phyloP scores from a whole-genome alignment of 2,888 invertebrate genomes.

The Drosophila kuntzei region DNA sequence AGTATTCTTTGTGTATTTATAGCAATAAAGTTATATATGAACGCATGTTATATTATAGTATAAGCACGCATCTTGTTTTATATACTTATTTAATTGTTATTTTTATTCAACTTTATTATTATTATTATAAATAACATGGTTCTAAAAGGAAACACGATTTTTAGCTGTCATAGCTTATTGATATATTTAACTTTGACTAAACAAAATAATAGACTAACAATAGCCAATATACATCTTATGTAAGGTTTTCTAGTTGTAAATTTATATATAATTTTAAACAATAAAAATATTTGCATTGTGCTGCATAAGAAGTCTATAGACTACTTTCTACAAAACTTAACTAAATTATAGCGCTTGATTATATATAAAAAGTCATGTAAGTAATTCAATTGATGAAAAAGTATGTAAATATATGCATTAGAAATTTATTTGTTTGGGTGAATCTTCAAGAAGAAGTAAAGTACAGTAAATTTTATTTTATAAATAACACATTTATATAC shows the following conservation, averaged over 20 bases:
- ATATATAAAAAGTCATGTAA: slow-evolving; percentile 8
- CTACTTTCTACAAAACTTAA: not conserved
- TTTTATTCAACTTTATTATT: not conserved
- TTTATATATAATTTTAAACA: not conserved
- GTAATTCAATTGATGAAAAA: not conserved
- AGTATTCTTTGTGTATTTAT: slow-evolving; percentile 7
- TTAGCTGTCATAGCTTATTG: not conserved
- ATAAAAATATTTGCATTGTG: slow-evolving; percentile 1
- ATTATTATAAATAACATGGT: slow-evolving; percentile 3
- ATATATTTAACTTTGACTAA: not conserved
- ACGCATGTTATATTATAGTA: slow-evolving; percentile 5
- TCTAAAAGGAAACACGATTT: not conserved
- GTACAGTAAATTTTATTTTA: not conserved
- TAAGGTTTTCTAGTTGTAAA: slow-evolving; percentile 3
- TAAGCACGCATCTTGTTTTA: slow-evolving; percentile 5
- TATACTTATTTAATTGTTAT: not conserved
- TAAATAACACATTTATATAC: not conserved
- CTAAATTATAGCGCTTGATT: not conserved
- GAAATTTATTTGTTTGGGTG: not conserved
- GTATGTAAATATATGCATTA: slow-evolving; percentile 1
- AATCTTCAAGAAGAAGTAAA: not conserved
- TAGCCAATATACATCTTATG: not conserved
- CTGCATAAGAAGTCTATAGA: not conserved
- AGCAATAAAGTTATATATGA: slow-evolving; percentile 2
- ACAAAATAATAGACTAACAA: not conserved